Percentiles rank a stretch among this genome's conserved stretches.
Evolutionary conservation across 2,797 vertebrate genomes (phyloP).

Genomic region (Hoplostethus mediterraneus): DNA sequence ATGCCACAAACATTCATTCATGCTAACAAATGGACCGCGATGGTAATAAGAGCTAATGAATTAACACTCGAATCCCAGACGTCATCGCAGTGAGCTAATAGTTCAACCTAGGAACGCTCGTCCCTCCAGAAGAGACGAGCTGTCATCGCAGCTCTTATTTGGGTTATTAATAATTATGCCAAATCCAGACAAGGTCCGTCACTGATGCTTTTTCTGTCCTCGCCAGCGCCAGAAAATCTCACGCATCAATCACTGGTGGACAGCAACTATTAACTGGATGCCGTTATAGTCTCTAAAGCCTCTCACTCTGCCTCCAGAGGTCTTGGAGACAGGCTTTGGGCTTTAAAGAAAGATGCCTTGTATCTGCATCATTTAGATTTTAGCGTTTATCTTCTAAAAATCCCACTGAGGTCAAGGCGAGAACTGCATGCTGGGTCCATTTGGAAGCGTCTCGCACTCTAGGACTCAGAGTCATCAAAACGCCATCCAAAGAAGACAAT

Average conservation of each 20-base stretch:
- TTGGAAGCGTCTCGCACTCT: constrained; percentile 35
- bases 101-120: constrained; percentile 35
- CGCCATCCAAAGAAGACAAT: constrained; percentile 4
- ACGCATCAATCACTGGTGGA: constrained; percentile 66
- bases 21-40: constrained; percentile 15
- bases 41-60: constrained; percentile 46
- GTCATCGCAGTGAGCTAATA: constrained; percentile 51
- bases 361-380: constrained; percentile 57
- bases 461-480: constrained; percentile 26
- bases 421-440: constrained; percentile 26
- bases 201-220: constrained; percentile 40
- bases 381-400: constrained; percentile 48
- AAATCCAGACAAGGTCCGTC: constrained; percentile 49
- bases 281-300: constrained; percentile 62
- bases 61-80: constrained; percentile 45
- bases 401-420: constrained; percentile 30
- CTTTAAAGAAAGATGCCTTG: constrained; percentile 50
- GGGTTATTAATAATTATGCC: constrained; percentile 55
- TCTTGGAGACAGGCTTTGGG: constrained; percentile 50
- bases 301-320: constrained; percentile 39
- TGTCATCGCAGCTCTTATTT: constrained; percentile 31
- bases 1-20: neutral
- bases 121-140: neutral
- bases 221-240: constrained; percentile 61
- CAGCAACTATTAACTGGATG: constrained; percentile 60